Evolutionary conservation across 2,888 invertebrate species (phyloP), one percentile per base, ranked within the genome.

Genomic region (Anorthoa munda): DNA sequence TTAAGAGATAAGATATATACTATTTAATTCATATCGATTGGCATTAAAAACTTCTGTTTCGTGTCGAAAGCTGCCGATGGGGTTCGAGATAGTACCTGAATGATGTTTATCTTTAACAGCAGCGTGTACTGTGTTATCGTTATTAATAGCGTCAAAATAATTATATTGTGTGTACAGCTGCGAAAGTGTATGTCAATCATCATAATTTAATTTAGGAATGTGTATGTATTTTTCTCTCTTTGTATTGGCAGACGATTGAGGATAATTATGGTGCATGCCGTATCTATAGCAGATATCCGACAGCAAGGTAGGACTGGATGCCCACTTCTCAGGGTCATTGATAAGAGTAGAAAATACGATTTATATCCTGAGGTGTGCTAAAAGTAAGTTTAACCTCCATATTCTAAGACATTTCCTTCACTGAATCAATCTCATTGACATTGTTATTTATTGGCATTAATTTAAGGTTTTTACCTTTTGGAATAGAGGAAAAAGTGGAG

Each of bases 31-130:
- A n/a, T 66, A 51, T 46, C 48, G 59, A 45, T 26, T 9, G 39
- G 55, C 48, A 66, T 81, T 46, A 63, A 63, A 64, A 63, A 67
- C 39, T 81, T 63, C 17, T 39, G 63, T 31, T 55, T 53, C 17
- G 17, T 79, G 71, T 82, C 46, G 63, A 82, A 55, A 26, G 50
- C 75, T 63, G 53, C 12, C 18, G 78, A 71, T 82, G 31, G 39
- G 23, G 48, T 2, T 9, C 1, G 21, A 46, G 71, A 77, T 71
- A 58, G 17, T 50, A 1, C 1, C 5, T 39, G 31, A 48, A 55
- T 48, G 39, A 77, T 82, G 4, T 26, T 56, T 23, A 64, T 77
- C 39, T 71, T 64, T 77, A 63, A 46, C 21, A 64, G 48, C 76
- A 64, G 73, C 53, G 73, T 76, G 79, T 51, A 45, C 26, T 15